phyloP scores from a whole-genome alignment of 2,888 invertebrate genomes.

The Drosophila affinis region DNA sequence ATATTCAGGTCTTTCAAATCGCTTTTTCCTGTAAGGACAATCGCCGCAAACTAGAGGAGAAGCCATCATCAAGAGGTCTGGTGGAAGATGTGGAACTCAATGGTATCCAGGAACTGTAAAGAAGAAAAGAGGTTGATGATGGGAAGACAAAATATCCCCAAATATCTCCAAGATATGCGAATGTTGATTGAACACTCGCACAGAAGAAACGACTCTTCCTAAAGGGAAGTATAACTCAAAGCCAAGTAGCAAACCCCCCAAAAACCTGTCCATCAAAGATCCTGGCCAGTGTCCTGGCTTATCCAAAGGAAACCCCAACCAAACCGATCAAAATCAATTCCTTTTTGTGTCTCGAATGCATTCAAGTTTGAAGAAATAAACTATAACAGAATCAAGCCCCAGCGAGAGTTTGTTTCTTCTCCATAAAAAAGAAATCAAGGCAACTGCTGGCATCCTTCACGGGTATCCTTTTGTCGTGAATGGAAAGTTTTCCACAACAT shows the following conservation, averaged over 20 bases:
- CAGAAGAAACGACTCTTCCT: too few relatives aligned
- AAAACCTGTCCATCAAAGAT: too few relatives aligned
- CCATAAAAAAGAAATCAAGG: slow-evolving; percentile 67
- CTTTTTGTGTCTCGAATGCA: background rate
- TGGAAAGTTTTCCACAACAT: slow-evolving; percentile 59
- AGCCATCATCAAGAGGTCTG: too few relatives aligned
- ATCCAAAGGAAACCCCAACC: background rate
- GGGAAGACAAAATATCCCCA: background rate
- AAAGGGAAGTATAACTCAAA: too few relatives aligned
- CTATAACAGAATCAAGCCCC: background rate
- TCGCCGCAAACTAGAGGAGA: too few relatives aligned
- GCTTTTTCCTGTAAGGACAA: too few relatives aligned
- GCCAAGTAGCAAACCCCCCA: too few relatives aligned
- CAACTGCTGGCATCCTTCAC: slow-evolving; percentile 7
- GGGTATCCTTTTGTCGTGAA: slow-evolving; percentile 7
- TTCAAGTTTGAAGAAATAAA: background rate
- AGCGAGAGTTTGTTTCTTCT: slow-evolving; percentile 4
- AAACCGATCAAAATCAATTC: background rate
- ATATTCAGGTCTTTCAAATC: background rate
- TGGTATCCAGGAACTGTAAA: too few relatives aligned
- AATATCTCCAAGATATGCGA: background rate
- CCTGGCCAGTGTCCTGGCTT: too few relatives aligned
- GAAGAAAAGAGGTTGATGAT: background rate
- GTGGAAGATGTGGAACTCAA: too few relatives aligned
- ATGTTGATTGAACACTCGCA: too few relatives aligned